Conservation (phyloP, 2,797 vertebrate genomes). For the Hephaestus fuliginosus region DNA sequence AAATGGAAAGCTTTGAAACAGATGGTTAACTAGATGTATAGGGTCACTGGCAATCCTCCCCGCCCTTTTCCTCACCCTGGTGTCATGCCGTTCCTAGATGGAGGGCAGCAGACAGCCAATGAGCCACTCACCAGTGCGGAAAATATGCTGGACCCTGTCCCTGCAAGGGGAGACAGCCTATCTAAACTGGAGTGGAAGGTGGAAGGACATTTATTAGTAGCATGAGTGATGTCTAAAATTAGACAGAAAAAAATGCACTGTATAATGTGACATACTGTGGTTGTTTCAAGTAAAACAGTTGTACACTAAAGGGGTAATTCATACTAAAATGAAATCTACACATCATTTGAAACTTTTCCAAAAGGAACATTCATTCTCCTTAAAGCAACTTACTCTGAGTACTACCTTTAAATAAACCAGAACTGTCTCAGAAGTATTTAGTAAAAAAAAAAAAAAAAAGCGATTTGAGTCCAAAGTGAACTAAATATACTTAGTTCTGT, state of each 20-base stretch:
- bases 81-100: slow-evolving; percentile 59
- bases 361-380: not conserved
- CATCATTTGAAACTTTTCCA: not conserved
- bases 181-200: slow-evolving; percentile 17
- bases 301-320: not conserved
- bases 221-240: slow-evolving; percentile 18
- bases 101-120: slow-evolving; percentile 61
- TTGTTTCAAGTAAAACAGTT: not conserved
- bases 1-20: slow-evolving; percentile 52
- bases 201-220: not conserved
- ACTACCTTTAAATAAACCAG: not conserved
- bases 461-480: not conserved
- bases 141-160: slow-evolving; percentile 65
- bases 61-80: slow-evolving; percentile 64
- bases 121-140: slow-evolving; percentile 56
- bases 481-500: no score
- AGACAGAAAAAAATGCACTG: not conserved
- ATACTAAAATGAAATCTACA: not conserved
- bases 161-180: slow-evolving; percentile 37
- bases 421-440: not conserved
- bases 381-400: not conserved
- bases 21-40: slow-evolving; percentile 62
- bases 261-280: no score
- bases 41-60: slow-evolving; percentile 53
- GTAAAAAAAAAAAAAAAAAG: not conserved